phyloP scores from a whole-genome alignment of 2,797 vertebrate genomes.

The Parauchenoglanis punctatus region DNA sequence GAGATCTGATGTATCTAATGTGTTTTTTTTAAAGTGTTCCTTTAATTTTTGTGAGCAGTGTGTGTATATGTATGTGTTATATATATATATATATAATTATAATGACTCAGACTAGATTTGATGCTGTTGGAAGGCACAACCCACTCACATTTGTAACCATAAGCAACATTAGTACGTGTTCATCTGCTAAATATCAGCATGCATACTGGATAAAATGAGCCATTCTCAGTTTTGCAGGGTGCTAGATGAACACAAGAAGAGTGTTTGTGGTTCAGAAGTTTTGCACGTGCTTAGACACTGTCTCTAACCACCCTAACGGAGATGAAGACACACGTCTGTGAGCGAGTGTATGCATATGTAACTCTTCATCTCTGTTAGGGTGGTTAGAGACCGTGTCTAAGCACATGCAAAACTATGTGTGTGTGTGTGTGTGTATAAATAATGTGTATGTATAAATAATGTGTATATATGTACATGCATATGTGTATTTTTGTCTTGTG shows the following conservation, averaged over 20 bases:
- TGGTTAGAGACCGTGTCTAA: no score
- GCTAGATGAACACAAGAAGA: neutral
- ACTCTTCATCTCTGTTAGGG: no score
- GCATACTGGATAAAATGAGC: neutral
- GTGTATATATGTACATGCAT: no score
- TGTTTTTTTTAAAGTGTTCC: no score
- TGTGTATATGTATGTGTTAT: no score
- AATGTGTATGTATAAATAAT: no score
- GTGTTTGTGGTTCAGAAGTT: slow-evolving; percentile 1
- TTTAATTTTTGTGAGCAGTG: no score
- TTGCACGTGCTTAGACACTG: neutral
- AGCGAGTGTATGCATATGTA: neutral
- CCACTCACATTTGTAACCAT: neutral
- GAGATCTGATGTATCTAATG: no score
- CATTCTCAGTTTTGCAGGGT: neutral
- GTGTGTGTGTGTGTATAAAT: no score
- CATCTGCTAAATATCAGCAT: neutral
- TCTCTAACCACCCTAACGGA: slow-evolving; percentile 22
- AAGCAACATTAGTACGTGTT: neutral
- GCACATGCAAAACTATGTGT: neutral
- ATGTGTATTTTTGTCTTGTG: neutral
- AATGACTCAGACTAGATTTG: no score
- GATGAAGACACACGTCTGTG: neutral
- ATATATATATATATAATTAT: neutral
- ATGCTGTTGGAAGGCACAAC: neutral